These are phyloP conservation scores for Xiphias gladius DNA, from an alignment of 2,113 vertebrate species.

Conservation along the genomic window DNA sequence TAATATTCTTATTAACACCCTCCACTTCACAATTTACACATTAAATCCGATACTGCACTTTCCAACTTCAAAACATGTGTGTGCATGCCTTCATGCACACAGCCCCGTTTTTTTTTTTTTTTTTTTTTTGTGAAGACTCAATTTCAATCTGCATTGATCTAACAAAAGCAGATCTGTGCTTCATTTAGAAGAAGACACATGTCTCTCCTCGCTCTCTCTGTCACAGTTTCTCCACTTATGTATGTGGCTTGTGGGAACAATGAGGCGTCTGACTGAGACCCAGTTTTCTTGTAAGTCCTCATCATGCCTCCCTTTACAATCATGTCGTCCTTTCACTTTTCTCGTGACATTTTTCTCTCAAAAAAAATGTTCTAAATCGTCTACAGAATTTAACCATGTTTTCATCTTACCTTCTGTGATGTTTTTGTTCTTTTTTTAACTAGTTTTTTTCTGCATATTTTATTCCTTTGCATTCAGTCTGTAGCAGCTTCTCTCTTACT, in stretches of 20 bases:
- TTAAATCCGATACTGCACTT: conserved; percentile 12
- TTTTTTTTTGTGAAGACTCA: conserved; percentile 10
- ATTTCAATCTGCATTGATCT: conserved; percentile 16
- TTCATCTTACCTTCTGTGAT: conserved; percentile 28
- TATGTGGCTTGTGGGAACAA: conserved; percentile 59
- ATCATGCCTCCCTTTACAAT: conserved; percentile 17
- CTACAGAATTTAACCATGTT: conserved; percentile 39
- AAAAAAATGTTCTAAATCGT: neutral
- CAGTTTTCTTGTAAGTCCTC: conserved; percentile 45
- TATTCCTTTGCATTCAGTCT: conserved; percentile 16
- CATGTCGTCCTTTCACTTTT: conserved; percentile 31
- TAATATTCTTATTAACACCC: conserved; percentile 4
- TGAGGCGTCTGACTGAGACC: conserved; percentile 55
- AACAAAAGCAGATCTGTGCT: conserved; percentile 26
- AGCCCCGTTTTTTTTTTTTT: too few relatives aligned
- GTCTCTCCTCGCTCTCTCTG: conserved; percentile 34
- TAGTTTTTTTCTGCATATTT: conserved; percentile 27
- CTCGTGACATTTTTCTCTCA: conserved; percentile 35
- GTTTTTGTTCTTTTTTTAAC: conserved; percentile 5
- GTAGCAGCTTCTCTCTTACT: conserved; percentile 21
- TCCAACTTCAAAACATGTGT: conserved; percentile 7
- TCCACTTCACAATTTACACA: conserved; percentile 25
- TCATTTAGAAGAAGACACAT: neutral
- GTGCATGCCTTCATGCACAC: neutral
- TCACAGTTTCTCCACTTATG: conserved; percentile 26